These are phyloP conservation scores for Caenorhabditis afra DNA, from an alignment of 2,888 invertebrate species.

Conservation along the genomic window DNA sequence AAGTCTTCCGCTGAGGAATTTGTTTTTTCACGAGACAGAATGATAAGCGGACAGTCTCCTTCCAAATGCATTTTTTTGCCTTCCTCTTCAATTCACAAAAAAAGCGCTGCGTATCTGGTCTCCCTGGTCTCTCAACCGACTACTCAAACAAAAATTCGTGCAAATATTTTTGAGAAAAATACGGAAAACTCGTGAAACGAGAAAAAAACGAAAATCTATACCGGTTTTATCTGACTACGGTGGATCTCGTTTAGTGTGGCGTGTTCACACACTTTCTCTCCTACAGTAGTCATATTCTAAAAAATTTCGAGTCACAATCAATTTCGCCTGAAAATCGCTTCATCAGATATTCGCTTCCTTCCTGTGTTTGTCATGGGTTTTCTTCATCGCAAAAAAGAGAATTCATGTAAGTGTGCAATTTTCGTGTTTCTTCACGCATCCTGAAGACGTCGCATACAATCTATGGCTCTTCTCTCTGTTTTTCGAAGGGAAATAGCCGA, in stretches of 20 bases:
- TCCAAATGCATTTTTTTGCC: too few species aligned
- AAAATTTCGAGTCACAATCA: not conserved
- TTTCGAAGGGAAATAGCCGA: not conserved
- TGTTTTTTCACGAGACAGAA: not conserved
- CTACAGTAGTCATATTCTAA: not conserved
- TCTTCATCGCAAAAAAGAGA: not conserved
- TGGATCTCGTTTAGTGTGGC: not conserved
- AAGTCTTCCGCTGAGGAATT: not conserved
- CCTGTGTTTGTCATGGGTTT: not conserved
- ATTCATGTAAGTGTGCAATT: constrained; percentile 5
- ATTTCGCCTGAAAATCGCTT: too few species aligned
- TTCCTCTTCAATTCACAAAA: too few species aligned
- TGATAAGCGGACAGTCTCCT: too few species aligned
- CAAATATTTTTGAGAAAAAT: too few species aligned
- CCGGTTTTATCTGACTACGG: not conserved
- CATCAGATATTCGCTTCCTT: too few species aligned
- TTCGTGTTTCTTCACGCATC: not conserved
- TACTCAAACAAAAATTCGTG: too few species aligned
- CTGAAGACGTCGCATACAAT: not conserved
- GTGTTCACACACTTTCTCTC: not conserved
- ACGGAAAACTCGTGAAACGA: too few species aligned
- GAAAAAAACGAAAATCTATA: too few species aligned
- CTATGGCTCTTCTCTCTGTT: constrained; percentile 1
- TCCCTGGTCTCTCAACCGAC: too few species aligned
- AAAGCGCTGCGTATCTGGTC: too few species aligned